A percentile compares a stretch with the other conserved stretches of the same genome.
Evolutionary conservation across 64 coral and sea anemone genomes (phyloP).

Genomic region (Catalaphyllia jardinei): DNA sequence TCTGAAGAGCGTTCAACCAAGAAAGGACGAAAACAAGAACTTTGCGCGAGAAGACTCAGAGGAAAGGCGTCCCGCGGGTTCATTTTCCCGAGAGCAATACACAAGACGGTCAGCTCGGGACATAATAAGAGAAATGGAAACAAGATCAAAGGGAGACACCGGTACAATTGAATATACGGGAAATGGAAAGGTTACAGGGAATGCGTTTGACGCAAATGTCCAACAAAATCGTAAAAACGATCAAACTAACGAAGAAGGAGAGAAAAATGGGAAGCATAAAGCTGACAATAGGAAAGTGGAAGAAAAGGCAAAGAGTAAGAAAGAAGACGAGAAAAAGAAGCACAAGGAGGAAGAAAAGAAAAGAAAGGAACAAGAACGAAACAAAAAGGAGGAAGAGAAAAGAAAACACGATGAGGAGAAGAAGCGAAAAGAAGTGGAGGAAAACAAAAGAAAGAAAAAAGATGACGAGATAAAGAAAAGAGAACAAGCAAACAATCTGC

Average conservation of each 20-base stretch:
- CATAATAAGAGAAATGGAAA: slow-evolving; percentile 67
- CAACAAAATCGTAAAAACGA: neutral
- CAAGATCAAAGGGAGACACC: slow-evolving; percentile 14
- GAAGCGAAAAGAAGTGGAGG: slow-evolving; percentile 14
- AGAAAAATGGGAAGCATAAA: neutral
- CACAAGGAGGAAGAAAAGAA: slow-evolving; percentile 9
- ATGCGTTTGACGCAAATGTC: neutral
- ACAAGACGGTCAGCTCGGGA: slow-evolving; percentile 58
- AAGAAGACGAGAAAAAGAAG: slow-evolving; percentile 25
- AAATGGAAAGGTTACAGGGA: neutral
- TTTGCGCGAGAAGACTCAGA: neutral
- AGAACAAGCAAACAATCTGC: slow-evolving; percentile 22
- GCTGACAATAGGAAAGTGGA: neutral
- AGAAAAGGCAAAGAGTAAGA: neutral
- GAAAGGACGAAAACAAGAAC: neutral
- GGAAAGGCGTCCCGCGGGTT: neutral
- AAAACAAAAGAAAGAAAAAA: slow-evolving; percentile 11
- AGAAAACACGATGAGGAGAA: slow-evolving; percentile 17
- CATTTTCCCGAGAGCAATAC: slow-evolving; percentile 30
- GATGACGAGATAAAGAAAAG: slow-evolving; percentile 24
- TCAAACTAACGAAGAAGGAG: neutral
- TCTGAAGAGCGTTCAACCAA: neutral
- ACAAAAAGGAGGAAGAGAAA: slow-evolving; percentile 20
- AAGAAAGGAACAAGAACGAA: slow-evolving; percentile 14
- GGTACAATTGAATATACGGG: neutral